These are phyloP conservation scores for Agrilus planipennis DNA, from an alignment of 1,140 invertebrate genomes.

Conservation along the genomic window DNA sequence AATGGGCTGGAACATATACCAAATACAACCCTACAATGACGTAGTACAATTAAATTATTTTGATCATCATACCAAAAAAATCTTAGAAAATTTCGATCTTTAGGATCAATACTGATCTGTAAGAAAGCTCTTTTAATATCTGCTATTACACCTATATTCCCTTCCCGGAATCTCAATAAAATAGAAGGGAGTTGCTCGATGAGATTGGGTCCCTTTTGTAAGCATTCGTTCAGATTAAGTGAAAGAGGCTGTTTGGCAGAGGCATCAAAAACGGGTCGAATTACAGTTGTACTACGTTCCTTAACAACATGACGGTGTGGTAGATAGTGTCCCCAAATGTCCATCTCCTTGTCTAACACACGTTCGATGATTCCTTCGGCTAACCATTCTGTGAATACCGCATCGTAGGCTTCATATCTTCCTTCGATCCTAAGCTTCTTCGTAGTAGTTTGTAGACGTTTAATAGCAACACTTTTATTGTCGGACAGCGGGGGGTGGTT, in stretches of 20 bases:
- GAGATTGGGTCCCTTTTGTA: slow-evolving; percentile 22
- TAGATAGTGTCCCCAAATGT: too few relatives aligned
- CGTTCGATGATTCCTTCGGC: too few relatives aligned
- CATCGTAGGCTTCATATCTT: too few relatives aligned
- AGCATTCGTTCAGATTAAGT: background rate
- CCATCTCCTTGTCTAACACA: too few relatives aligned
- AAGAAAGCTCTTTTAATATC: slow-evolving; percentile 35
- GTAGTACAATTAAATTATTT: slow-evolving; percentile 12
- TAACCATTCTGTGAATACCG: too few relatives aligned
- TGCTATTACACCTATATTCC: slow-evolving; percentile 24
- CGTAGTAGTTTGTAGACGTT: too few relatives aligned
- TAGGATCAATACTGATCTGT: slow-evolving; percentile 19
- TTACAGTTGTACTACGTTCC: slow-evolving; percentile 7
- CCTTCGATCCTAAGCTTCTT: too few relatives aligned
- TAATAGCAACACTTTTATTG: background rate
- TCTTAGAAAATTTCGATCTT: slow-evolving; percentile 23
- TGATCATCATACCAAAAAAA: slow-evolving; percentile 25
- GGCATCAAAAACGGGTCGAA: slow-evolving; percentile 12
- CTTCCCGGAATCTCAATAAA: slow-evolving; percentile 28
- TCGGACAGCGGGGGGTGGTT: slow-evolving; percentile 16
- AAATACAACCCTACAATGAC: slow-evolving; percentile 25
- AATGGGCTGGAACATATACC: slow-evolving; percentile 21
- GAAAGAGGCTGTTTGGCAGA: slow-evolving; percentile 7
- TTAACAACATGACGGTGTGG: slow-evolving; percentile 11
- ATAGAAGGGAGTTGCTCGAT: slow-evolving; percentile 30